Evolutionary conservation across 37 sponge, comb jelly and placozoan species (phyloP).

Genomic region (Mnemiopsis leidyi): DNA sequence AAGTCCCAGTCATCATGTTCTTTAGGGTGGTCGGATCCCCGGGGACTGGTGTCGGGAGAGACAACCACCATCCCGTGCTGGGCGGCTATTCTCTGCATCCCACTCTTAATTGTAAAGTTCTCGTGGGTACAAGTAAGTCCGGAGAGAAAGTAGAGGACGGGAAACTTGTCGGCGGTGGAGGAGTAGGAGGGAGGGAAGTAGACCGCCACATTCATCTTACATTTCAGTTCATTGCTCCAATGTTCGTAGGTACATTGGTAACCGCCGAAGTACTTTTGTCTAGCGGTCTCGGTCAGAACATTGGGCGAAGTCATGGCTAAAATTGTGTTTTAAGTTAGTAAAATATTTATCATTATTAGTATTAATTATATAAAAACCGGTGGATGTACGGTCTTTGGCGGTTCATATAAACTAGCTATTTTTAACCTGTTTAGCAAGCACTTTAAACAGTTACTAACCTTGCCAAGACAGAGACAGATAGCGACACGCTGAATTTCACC

Average conservation of each 20-base stretch:
- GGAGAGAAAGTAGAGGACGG: conserved; percentile 93
- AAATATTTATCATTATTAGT: no score
- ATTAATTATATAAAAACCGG: no score
- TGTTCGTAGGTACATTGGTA: conserved; percentile 84
- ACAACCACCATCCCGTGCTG: conserved; percentile 83
- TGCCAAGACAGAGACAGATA: conserved; percentile 86
- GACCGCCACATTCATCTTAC: conserved; percentile 88
- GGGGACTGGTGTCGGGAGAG: conserved; percentile 94
- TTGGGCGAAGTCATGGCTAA: conserved; percentile 72
- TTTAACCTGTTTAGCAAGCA: no score
- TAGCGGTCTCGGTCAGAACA: conserved; percentile 70
- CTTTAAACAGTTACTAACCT: no score
- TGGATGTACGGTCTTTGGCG: no score
- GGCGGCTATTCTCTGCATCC: conserved; percentile 82
- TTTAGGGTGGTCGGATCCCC: conserved; percentile 90
- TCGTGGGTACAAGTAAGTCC: conserved; percentile 96
- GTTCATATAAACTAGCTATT: no score
- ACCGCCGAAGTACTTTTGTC: conserved; percentile 80
- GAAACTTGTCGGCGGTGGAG: conserved; percentile 70
- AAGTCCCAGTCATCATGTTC: conserved; percentile 94
- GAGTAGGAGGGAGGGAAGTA: conserved; percentile 80
- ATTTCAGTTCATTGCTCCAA: conserved; percentile 74
- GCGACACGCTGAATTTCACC: conserved; percentile 98
- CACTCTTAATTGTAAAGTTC: conserved; percentile 88
- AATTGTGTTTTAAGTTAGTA: neutral